These are phyloP conservation scores for Caranx melampygus DNA, from an alignment of 2,113 vertebrate species.

Conservation along the genomic window DNA sequence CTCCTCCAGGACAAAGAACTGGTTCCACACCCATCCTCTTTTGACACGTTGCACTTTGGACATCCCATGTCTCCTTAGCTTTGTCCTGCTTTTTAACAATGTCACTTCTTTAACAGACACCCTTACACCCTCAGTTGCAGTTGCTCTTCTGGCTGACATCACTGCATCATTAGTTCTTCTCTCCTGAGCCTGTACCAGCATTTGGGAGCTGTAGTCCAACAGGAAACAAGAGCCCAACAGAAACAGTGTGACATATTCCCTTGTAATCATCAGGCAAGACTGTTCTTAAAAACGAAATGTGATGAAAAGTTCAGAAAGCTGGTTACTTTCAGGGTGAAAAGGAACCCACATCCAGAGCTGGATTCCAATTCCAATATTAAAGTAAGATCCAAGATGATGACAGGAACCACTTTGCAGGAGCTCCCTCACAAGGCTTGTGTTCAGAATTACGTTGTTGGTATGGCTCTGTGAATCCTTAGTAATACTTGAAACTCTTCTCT, in stretches of 20 bases:
- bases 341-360: conserved; percentile 19
- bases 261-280: conserved; percentile 92
- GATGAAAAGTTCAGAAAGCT: conserved; percentile 1
- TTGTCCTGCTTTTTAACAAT: background rate
- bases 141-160: conserved; percentile 1
- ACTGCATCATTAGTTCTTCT: conserved; percentile 47
- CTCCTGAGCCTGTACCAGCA: conserved; percentile 78
- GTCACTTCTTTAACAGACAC: background rate
- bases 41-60: conserved; percentile 85
- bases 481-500: background rate
- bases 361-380: conserved; percentile 4
- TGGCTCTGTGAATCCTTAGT: background rate
- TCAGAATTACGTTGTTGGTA: background rate
- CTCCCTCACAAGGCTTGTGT: background rate
- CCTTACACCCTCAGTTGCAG: background rate
- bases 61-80: conserved; percentile 58
- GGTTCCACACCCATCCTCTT: conserved; percentile 98
- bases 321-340: conserved; percentile 30
- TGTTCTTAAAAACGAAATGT: background rate
- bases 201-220: conserved; percentile 91
- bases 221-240: conserved; percentile 92
- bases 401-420: too few species aligned
- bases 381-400: background rate
- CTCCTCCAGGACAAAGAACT: conserved; percentile 97
- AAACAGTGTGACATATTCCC: conserved; percentile 90